Conservation (phyloP, 2,113 vertebrate genomes). For the Cinclus mexicanus region DNA sequence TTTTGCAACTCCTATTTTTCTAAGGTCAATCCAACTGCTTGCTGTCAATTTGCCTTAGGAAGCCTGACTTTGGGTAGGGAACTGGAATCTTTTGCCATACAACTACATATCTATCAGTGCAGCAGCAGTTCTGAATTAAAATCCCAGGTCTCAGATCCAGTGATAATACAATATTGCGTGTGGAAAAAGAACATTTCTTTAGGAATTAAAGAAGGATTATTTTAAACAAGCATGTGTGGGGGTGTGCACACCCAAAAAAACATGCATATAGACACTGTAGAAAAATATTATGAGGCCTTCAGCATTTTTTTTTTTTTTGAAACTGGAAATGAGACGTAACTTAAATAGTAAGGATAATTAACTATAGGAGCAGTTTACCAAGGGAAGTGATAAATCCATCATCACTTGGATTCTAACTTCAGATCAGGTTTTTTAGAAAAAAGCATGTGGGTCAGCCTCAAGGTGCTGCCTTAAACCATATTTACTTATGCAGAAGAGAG, state of each 20-base stretch:
- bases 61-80: not conserved
- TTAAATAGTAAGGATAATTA: constrained; percentile 61
- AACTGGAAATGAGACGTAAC: constrained; percentile 58
- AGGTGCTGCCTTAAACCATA: not conserved
- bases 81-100: not conserved
- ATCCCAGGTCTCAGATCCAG: not conserved
- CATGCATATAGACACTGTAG: not conserved
- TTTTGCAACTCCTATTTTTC: not conserved
- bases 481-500: not conserved
- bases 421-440: not conserved
- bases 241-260: not conserved
- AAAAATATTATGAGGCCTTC: not conserved
- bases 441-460: not conserved
- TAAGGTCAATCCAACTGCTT: not conserved
- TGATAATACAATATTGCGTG: accelerated
- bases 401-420: not conserved
- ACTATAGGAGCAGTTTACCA: constrained; percentile 33
- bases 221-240: not conserved
- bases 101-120: not conserved
- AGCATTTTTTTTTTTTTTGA: not conserved
- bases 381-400: constrained; percentile 61
- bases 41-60: not conserved
- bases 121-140: not conserved
- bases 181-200: not conserved
- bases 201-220: not conserved